Conservation (phyloP, 2,888 invertebrate genomes). For the Carpatolechia fugitivella region DNA sequence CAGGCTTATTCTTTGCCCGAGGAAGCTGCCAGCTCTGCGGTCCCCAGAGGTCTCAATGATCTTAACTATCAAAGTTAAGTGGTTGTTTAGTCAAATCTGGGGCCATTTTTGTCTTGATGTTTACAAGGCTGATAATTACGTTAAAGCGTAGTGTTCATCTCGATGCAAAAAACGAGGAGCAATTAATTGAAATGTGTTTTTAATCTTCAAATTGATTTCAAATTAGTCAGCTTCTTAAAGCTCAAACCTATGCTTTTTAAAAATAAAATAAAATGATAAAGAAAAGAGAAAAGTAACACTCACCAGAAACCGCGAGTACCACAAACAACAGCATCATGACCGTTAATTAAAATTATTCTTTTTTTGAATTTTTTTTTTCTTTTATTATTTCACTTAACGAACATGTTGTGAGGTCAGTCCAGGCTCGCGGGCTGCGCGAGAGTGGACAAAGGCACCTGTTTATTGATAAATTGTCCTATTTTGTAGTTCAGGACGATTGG, state of each 20-base stretch:
- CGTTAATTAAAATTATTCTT: not conserved
- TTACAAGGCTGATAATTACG: too few relatives aligned
- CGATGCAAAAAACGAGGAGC: too few relatives aligned
- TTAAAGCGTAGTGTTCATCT: too few relatives aligned
- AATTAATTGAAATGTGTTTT: too few relatives aligned
- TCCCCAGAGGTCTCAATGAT: too few relatives aligned
- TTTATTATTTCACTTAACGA: not conserved
- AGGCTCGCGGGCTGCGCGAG: slow-evolving; percentile 13
- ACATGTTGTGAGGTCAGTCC: slow-evolving; percentile 17
- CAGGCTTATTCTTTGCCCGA: too few relatives aligned
- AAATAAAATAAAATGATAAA: not conserved
- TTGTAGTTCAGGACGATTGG: slow-evolving; percentile 40
- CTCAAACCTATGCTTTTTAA: not conserved
- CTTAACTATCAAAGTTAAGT: too few relatives aligned
- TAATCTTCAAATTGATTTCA: too few relatives aligned
- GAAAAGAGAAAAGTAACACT: slow-evolving; percentile 10
- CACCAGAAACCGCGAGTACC: slow-evolving; percentile 32
- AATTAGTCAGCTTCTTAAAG: too few relatives aligned
- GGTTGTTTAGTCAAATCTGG: too few relatives aligned
- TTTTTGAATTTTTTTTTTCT: slow-evolving; percentile 1
- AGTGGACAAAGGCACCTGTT: slow-evolving; percentile 37
- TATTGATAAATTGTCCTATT: slow-evolving; percentile 71
- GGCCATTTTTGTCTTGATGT: too few relatives aligned
- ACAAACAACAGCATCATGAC: slow-evolving; percentile 29
- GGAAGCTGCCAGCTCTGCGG: too few relatives aligned